Evolutionary conservation across 2,888 invertebrate genomes (phyloP), one percentile per base, ranked within the genome.

Genomic region (Phengaris arion): DNA sequence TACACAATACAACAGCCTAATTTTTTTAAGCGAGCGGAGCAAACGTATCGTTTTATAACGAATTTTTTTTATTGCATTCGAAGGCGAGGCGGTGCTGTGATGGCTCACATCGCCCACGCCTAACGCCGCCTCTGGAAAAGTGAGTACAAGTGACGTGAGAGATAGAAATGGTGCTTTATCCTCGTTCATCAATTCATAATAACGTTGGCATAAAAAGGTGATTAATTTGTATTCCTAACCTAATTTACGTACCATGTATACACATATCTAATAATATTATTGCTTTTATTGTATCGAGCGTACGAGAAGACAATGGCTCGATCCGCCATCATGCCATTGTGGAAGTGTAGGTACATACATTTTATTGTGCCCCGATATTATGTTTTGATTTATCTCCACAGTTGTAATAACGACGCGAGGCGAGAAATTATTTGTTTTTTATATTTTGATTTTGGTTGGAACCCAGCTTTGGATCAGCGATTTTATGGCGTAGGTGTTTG

Each of bases 361-460:
- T 64, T 64, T 64, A 64, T 64, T 64, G 64, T 64, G 64, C 35
- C 64, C 35, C 64, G 52, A 52, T 35, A 12, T 35, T 12, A 35
- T 35, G 64, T 64, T 64, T 35, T 64, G 64, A 64, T 64, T 64
- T 64, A 64, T 64, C 64, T 64, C 12, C 64, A 64, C 59, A n/a
- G 35, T 64, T 64, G 64, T 64, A 64, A 64, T 35, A 64, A 22
- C 45, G 13, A 64, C 35, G 64, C 12, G 52, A 1, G 52, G 52
- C 52, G 52, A 9, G 52, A 52, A 10, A 52, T 52, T 64, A 64
- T 45, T 22, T 64, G 64, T 64, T 64, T 64, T 57, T 59, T 59
- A 59, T 22, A 22, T 59, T 59, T 22, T 59, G 59, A 59, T 59
- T 10, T 59, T 8, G 15, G 2, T 15, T 15, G n/a, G 10, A 22